phyloP scores from a whole-genome alignment of 2,113 vertebrate genomes.

The Silurus meridionalis region DNA sequence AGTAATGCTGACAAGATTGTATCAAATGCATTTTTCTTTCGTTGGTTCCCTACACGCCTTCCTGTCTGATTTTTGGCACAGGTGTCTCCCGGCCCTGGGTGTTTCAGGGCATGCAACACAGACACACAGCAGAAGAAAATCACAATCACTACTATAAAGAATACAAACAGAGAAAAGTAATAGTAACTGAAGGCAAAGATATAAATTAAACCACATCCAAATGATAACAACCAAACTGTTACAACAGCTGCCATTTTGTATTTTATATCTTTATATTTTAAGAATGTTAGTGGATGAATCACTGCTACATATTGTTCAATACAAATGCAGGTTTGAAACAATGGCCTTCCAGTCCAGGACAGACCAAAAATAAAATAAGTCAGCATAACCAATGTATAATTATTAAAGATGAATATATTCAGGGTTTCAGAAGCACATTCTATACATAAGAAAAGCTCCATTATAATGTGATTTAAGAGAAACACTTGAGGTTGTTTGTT shows the following conservation, averaged over 20 bases:
- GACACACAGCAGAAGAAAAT: slow-evolving; percentile 12
- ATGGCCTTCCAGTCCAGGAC: background rate
- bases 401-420: background rate
- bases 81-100: slow-evolving; percentile 5
- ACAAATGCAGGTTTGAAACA: slow-evolving; percentile 36
- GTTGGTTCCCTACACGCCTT: slow-evolving; percentile 11
- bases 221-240: background rate
- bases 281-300: slow-evolving; percentile 22
- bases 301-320: slow-evolving; percentile 34
- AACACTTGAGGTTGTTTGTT: background rate
- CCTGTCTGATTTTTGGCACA: background rate
- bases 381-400: background rate
- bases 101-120: slow-evolving; percentile 7
- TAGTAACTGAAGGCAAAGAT: background rate
- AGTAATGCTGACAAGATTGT: background rate
- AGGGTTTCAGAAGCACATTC: background rate
- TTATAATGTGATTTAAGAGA: background rate
- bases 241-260: background rate
- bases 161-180: background rate
- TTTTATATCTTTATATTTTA: slow-evolving; percentile 28
- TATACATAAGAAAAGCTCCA: background rate
- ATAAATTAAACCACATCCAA: background rate
- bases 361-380: background rate
- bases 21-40: slow-evolving; percentile 20
- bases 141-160: background rate